Evolutionary conservation across 1,140 invertebrate species (phyloP), one percentile per base, ranked within the genome.

Genomic region (Drosophila neocordata): DNA sequence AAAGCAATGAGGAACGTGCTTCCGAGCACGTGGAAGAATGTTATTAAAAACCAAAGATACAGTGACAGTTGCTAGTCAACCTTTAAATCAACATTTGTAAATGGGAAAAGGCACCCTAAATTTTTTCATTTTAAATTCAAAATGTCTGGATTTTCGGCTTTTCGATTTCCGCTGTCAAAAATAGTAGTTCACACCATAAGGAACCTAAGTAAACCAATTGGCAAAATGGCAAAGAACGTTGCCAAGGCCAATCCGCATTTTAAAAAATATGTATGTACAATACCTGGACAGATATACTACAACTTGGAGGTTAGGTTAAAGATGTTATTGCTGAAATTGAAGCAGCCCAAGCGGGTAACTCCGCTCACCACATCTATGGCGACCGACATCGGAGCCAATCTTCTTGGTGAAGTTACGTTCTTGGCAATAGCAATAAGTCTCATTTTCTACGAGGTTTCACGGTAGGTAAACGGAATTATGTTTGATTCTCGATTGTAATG

Each of bases 151-250:
- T 65, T 31, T 20, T 0, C 80, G 81, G 81, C 65, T 12, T 59
- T 73, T 1, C 61, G 35, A 18, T 81, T 75, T 53, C 82, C 81
- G 11, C 1, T 85, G 11, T 66, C 20, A 11, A 85, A 87, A 65
- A 13, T 85, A n/a, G 8, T 55, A 0, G 1, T 81, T 7, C 58
- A 71, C 35, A 65, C 57, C 1, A 1, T 87, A 0, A 85, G 67
- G 7, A 51, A 70, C 24, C 15, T 66, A 4, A 65, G 66, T 9
- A 59, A 15, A 1, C 82, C 82, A 2, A 2, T 87, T 9, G 63
- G 67, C 15, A n/a, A 34, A 1, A 4, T 51, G 4, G 1, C 87
- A 0, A 52, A 44, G 12, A 41, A 18, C 8, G 12, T 69, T 27
- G 81, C 73, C 1, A 69, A 72, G 44, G 31, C 61, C 5, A 41